A percentile compares a stretch with the other conserved stretches of the same genome.
phyloP scores from a whole-genome alignment of 2,797 vertebrate genomes.

The Sebastes nivosus region DNA sequence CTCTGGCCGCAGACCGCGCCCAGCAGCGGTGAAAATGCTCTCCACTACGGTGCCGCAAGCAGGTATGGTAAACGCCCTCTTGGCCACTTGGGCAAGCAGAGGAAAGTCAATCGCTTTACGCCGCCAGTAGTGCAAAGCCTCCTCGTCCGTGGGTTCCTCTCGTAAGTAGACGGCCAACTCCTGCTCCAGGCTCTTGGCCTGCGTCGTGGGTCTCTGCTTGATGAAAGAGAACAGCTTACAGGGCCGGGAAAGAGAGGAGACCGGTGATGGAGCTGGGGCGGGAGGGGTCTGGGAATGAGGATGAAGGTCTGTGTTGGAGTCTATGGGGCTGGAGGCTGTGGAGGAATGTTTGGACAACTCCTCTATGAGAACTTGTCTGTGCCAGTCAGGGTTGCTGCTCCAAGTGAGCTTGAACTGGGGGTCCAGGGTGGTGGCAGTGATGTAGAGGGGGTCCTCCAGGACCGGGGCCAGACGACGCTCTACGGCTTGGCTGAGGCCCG shows the following conservation, averaged over 20 bases:
- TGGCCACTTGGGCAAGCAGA: conserved; percentile 83
- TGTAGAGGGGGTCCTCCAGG: conserved; percentile 83
- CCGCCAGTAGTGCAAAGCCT: conserved; percentile 86
- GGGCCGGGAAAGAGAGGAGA: conserved; percentile 79
- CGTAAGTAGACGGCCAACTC: conserved; percentile 83
- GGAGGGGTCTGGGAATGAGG: conserved; percentile 70
- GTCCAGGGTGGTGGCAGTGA: conserved; percentile 84
- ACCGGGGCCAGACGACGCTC: conserved; percentile 78
- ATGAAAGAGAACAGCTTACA: conserved; percentile 88
- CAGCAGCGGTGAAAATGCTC: conserved; percentile 79
- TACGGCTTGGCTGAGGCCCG: conserved; percentile 78
- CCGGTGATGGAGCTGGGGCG: conserved; percentile 56
- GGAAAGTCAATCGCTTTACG: conserved; percentile 87
- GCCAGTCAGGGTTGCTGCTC: conserved; percentile 86
- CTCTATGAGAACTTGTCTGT: conserved; percentile 83
- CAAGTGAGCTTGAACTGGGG: conserved; percentile 88
- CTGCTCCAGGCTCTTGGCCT: conserved; percentile 86
- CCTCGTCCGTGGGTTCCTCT: conserved; percentile 85
- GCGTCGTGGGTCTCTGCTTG: conserved; percentile 83
- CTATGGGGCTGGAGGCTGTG: conserved; percentile 55
- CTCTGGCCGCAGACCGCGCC: conserved; percentile 70
- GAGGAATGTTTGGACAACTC: conserved; percentile 82
- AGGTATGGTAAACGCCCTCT: conserved; percentile 83
- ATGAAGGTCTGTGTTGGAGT: conserved; percentile 72
- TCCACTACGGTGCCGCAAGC: conserved; percentile 81